phyloP scores from a whole-genome alignment of 2,797 vertebrate species.

The Amazonetta brasiliensis region DNA sequence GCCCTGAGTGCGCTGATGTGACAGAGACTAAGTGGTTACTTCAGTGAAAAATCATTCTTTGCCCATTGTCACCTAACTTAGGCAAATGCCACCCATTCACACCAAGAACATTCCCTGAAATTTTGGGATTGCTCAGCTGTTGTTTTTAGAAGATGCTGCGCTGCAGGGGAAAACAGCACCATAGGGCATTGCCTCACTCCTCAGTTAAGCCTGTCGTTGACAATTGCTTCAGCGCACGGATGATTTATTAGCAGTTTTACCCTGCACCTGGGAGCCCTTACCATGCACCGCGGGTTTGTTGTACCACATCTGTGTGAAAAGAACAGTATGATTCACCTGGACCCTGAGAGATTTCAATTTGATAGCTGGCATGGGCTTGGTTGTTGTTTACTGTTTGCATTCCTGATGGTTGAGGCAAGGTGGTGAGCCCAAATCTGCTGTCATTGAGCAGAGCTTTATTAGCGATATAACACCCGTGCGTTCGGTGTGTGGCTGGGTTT shows the following conservation, averaged over 20 bases:
- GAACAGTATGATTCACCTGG: neutral
- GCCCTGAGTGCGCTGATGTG: neutral
- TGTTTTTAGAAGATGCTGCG: neutral
- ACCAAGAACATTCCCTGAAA: neutral
- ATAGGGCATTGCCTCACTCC: neutral
- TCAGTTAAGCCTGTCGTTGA: neutral
- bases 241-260: neutral
- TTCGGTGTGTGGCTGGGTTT: rapidly evolving
- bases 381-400: neutral
- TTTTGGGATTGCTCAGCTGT: neutral
- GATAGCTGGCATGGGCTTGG: rapidly evolving
- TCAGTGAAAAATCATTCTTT: neutral
- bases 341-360: neutral
- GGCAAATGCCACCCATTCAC: neutral
- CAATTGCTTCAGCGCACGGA: neutral
- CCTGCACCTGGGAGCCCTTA: neutral
- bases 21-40: neutral
- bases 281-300: rapidly evolving
- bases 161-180: neutral
- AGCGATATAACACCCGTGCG: rapidly evolving
- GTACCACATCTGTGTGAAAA: neutral
- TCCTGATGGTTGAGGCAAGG: neutral
- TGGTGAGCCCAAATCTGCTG: neutral
- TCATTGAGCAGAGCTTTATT: neutral
- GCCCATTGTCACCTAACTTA: rapidly evolving